Percentiles rank a stretch among this genome's conserved stretches.
Evolutionary conservation across 2,113 vertebrate genomes (phyloP).

Genomic region (Chloebia gouldiae): DNA sequence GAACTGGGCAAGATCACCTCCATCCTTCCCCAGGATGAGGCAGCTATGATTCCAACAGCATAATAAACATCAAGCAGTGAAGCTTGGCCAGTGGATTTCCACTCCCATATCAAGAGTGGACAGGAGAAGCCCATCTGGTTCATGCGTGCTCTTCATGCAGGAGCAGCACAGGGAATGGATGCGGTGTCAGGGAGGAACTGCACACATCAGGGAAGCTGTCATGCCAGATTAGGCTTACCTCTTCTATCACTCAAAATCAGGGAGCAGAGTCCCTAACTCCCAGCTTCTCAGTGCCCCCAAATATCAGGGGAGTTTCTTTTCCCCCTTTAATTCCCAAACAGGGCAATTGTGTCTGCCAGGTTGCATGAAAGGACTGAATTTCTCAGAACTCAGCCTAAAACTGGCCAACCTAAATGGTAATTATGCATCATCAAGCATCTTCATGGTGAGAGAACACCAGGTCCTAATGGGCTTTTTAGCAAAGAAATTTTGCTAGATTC

Average conservation of each 20-base stretch:
- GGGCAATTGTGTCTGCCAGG: not conserved
- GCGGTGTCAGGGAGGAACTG: rapidly evolving
- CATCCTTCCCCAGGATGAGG: not conserved
- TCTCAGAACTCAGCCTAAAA: not conserved
- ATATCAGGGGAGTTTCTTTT: not conserved
- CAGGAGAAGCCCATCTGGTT: not conserved
- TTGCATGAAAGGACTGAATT: not conserved
- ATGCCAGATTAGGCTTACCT: not conserved
- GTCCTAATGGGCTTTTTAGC: not conserved
- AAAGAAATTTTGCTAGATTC: not conserved
- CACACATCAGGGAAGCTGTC: not conserved
- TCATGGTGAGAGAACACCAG: not conserved
- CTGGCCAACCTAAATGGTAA: not conserved
- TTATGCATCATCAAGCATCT: not conserved
- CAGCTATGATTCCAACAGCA: not conserved
- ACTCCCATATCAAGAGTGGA: not conserved
- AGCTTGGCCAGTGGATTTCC: not conserved
- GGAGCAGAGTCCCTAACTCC: not conserved
- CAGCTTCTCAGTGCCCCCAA: not conserved
- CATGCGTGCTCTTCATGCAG: not conserved
- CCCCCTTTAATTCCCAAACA: not conserved
- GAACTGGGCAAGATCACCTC: not conserved
- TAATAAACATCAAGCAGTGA: not conserved
- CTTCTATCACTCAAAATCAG: not conserved
- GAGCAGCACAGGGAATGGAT: not conserved